Percentiles rank a stretch among this genome's conserved stretches.
These are phyloP conservation scores for Zosterops borbonicus DNA, from an alignment of 2,113 vertebrate genomes.

Conservation along the genomic window DNA sequence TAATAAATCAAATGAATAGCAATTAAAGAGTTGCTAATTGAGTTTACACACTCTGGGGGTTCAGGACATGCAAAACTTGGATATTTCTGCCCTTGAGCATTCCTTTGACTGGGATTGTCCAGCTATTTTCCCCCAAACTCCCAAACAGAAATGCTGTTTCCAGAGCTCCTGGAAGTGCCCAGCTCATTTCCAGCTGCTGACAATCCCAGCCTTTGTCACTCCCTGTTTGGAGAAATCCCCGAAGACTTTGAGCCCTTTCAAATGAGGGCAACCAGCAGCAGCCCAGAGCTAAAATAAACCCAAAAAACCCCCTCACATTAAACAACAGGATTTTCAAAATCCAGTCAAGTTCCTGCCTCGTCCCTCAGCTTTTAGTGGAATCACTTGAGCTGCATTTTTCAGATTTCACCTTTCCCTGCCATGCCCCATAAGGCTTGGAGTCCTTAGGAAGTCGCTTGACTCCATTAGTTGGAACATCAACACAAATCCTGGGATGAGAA, in stretches of 20 bases:
- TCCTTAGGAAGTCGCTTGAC: background rate
- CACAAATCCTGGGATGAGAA: background rate
- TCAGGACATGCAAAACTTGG: background rate
- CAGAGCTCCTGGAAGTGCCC: background rate
- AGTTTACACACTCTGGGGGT: background rate
- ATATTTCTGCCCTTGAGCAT: background rate
- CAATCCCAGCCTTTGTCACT: background rate
- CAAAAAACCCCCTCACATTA: rapidly evolving
- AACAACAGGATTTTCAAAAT: background rate
- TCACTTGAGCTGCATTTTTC: background rate
- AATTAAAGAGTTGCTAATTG: background rate
- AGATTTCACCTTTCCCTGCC: background rate
- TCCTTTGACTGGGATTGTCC: background rate
- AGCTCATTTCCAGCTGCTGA: background rate
- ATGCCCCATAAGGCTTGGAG: background rate
- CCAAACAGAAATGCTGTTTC: background rate
- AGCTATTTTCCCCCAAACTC: background rate
- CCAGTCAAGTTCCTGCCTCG: background rate
- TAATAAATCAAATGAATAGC: background rate
- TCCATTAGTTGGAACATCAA: background rate
- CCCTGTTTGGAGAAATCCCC: background rate
- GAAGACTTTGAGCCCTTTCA: background rate
- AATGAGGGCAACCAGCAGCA: background rate
- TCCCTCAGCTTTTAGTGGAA: background rate
- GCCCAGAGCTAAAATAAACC: background rate